Conservation (phyloP, 2,888 invertebrate species). For the Xanthia togata region DNA sequence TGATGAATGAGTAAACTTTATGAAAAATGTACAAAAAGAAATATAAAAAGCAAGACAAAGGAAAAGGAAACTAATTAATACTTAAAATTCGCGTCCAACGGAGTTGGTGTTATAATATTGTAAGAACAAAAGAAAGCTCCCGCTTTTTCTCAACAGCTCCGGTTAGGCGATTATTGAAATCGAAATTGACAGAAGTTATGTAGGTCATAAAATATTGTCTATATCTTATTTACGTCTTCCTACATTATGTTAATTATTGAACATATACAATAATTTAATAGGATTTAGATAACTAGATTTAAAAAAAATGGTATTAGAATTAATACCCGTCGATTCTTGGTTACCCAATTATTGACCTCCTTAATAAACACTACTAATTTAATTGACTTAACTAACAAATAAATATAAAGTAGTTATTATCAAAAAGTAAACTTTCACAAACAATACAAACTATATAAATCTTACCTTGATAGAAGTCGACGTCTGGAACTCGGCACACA, state of each 20-base stretch:
- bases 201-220: conserved; percentile 6
- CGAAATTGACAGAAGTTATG: conserved; percentile 23
- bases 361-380: neutral
- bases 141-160: conserved; percentile 22
- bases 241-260: neutral
- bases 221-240: neutral
- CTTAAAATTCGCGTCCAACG: conserved; percentile 44
- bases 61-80: conserved; percentile 61
- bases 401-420: neutral
- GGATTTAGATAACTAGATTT: fast-evolving
- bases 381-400: neutral
- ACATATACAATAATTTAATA: neutral
- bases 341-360: neutral
- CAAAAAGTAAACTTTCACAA: neutral
- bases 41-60: conserved; percentile 57
- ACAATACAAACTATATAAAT: conserved; percentile 25
- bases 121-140: conserved; percentile 57
- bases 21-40: conserved; percentile 55
- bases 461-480: conserved; percentile 67
- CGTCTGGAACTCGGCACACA: conserved; percentile 64
- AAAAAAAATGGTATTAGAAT: neutral
- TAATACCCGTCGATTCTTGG: neutral
- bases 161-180: conserved; percentile 45
- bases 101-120: conserved; percentile 54
- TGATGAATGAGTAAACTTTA: conserved; percentile 55